Evolutionary conservation across 1,140 invertebrate species (phyloP), one percentile per base, ranked within the genome.

Genomic region (Drosophila grimshawi): DNA sequence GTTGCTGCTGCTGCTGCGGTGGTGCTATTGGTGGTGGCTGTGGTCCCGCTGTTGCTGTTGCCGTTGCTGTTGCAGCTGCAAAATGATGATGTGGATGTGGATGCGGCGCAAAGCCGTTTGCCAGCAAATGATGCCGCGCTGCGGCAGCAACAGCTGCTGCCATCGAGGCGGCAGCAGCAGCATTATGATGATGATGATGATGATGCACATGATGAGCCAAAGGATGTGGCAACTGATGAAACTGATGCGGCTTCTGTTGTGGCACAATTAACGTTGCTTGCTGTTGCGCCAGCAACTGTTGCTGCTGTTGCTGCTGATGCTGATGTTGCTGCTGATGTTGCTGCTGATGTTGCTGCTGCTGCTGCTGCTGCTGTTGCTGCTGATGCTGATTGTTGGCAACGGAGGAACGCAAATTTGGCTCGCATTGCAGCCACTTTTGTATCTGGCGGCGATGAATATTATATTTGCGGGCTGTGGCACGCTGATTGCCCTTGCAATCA

Each of bases 371-470:
- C 3, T 81, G 72, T 10, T 81, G 78, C 30, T 80, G 91, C 51
- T 81, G 91, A 60, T 76, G 92, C 90, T 75, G 80, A 80, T 80
- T 91, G 62, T 94, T 94, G 46, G 94, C 92, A 55, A 96, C 94
- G 57, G 94, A 95, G 53, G 94, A 96, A 77, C 95, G 94, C 41
- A 97, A 92, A 81, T 95, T 95, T 37, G 94, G 94, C 91, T 97
- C 96, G 77, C 95, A 96, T 92, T 97, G 96, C 61, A 97, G 92
- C 97, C 97, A 97, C 93, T 97, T 97, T 92, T 97, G 96, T 60
- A 97, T 97, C 92, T 97, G 96, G 32, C 96, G 93, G 8, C 97
- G 94, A 90, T 97, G 96, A 56, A 97, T 97, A 11, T 96, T 96
- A 89, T 97, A 97, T 92, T 97, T 97, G 67, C 96, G 94, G 4